Evolutionary conservation across 2,797 vertebrate species (phyloP).

Genomic region (Myotis vivesi): DNA sequence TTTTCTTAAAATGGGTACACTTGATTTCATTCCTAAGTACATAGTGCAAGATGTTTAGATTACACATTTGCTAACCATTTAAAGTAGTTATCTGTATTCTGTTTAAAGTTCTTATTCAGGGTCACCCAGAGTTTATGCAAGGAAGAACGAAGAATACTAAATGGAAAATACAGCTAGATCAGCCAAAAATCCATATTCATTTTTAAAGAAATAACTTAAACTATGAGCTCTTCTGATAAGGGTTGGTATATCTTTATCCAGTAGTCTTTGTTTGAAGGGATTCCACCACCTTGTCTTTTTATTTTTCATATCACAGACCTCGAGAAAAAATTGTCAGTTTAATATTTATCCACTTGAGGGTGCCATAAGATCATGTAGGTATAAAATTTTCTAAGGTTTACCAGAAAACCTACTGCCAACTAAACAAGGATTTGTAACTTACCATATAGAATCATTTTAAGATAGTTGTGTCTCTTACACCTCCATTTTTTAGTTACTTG

Average conservation of each 20-base stretch:
- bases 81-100: conserved; percentile 2
- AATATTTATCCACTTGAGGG: conserved; percentile 74
- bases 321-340: conserved; percentile 28
- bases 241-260: background rate
- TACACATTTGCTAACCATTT: background rate
- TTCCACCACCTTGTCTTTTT: background rate
- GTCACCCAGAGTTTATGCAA: background rate
- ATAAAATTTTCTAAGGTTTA: background rate
- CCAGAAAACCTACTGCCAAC: conserved; percentile 18
- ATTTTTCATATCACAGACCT: conserved; percentile 32
- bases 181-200: background rate
- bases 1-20: background rate
- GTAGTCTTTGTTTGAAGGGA: conserved; percentile 36
- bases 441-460: background rate
- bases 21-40: conserved; percentile 29
- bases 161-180: background rate
- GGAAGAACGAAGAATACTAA: conserved; percentile 4
- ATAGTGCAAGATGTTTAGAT: background rate
- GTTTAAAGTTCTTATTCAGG: background rate
- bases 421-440: conserved; percentile 4
- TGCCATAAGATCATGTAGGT: conserved; percentile 66
- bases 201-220: conserved; percentile 8
- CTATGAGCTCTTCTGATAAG: background rate
- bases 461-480: background rate
- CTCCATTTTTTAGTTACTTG: background rate